A percentile compares a stretch with the other conserved stretches of the same genome.
phyloP scores from a whole-genome alignment of 35 echinoderm and acorn worm species.

The Heliocidaris tuberculata region DNA sequence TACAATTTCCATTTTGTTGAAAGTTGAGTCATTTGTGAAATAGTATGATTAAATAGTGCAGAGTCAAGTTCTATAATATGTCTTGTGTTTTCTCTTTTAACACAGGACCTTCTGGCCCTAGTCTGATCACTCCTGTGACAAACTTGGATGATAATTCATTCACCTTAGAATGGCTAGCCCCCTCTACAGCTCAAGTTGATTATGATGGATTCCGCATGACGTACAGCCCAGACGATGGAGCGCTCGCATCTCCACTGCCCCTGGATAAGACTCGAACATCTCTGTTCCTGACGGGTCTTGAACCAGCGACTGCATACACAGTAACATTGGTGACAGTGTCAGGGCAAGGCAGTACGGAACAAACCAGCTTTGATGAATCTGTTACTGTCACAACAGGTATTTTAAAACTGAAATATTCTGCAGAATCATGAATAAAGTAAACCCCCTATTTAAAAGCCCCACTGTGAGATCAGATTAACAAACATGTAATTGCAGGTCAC shows the following conservation, averaged over 20 bases:
- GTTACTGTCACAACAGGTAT: slow-evolving; percentile 22
- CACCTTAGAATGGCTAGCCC: background rate
- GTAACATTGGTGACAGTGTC: slow-evolving; percentile 43
- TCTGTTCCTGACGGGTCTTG: slow-evolving; percentile 34
- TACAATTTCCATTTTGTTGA: too few species aligned
- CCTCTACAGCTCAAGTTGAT: slow-evolving; percentile 21
- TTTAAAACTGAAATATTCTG: background rate
- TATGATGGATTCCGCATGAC: slow-evolving; percentile 35
- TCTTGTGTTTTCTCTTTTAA: background rate
- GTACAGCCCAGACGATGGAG: slow-evolving; percentile 42
- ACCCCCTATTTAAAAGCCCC: background rate
- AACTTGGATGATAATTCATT: background rate
- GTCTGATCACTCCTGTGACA: background rate
- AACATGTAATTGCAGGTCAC: too few species aligned
- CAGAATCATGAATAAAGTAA: background rate
- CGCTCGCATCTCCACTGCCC: background rate
- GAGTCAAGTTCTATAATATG: background rate
- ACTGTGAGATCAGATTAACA: background rate
- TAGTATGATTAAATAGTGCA: too few species aligned
- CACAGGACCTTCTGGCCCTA: background rate
- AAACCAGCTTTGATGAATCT: background rate
- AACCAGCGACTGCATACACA: slow-evolving; percentile 41
- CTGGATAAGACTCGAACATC: background rate
- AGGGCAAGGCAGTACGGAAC: slow-evolving; percentile 24
- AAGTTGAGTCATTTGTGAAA: too few species aligned